Conservation (phyloP, 2,888 invertebrate genomes). For the Tachystola acroxantha region DNA sequence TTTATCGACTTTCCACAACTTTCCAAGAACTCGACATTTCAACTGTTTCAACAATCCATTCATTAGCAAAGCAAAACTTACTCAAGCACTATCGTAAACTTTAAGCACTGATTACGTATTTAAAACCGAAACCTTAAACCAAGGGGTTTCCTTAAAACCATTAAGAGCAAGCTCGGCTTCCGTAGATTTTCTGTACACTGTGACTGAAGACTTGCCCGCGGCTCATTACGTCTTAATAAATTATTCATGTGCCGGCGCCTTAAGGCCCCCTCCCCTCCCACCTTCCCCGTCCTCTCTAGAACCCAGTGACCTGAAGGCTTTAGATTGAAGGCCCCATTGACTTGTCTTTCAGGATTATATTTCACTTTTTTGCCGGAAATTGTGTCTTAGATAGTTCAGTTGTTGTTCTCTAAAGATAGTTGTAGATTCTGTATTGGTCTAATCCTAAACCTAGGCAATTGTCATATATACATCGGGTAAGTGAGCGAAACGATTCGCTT, state of each 20-base stretch:
- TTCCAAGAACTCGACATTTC: no score
- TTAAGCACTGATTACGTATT: no score
- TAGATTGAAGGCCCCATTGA: slow-evolving; percentile 33
- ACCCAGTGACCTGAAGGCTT: slow-evolving; percentile 41
- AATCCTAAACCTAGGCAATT: no score
- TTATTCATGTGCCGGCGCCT: slow-evolving; percentile 57
- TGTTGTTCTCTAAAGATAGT: no score
- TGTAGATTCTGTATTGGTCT: no score
- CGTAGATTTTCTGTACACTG: slow-evolving; percentile 39
- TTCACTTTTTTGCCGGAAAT: slow-evolving; percentile 11
- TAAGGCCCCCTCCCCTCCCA: slow-evolving; percentile 16
- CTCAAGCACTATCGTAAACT: no score
- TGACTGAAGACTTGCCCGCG: slow-evolving; percentile 52
- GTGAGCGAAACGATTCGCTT: no score
- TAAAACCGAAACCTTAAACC: not conserved
- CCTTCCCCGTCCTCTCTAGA: slow-evolving; percentile 15
- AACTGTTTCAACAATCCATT: no score
- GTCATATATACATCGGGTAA: no score
- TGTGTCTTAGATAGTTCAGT: not conserved
- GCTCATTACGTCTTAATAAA: slow-evolving; percentile 68
- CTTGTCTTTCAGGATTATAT: slow-evolving; percentile 24
- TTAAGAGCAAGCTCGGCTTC: slow-evolving; percentile 28
- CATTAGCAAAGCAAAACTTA: no score
- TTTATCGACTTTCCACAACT: no score
- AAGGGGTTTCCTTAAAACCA: slow-evolving; percentile 27